Percentiles rank a stretch among this genome's conserved stretches.
Evolutionary conservation across 1,140 invertebrate species (phyloP).

Genomic region (Drosophila novamexicana): DNA sequence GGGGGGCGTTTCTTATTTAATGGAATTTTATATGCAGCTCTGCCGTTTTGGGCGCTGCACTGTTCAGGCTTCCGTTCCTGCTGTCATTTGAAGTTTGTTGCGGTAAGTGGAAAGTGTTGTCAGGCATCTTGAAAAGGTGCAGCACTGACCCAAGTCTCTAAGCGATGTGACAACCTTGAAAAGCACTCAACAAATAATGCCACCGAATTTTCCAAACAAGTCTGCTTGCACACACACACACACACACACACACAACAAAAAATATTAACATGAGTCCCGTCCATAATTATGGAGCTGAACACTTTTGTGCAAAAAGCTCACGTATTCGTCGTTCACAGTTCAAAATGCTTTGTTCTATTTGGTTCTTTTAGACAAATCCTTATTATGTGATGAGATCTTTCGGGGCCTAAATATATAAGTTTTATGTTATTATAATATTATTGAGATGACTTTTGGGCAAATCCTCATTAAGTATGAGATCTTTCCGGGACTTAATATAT

Average conservation of each 20-base stretch:
- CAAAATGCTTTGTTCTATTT: neutral
- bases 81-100: conserved; percentile 33
- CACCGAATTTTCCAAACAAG: neutral
- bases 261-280: conserved; percentile 24
- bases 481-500: neutral
- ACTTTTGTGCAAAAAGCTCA: conserved; percentile 33
- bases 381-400: neutral
- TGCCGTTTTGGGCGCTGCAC: conserved; percentile 21
- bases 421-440: too few relatives aligned
- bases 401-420: neutral
- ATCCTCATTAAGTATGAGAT: too few relatives aligned
- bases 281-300: conserved; percentile 52
- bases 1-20: conserved; percentile 41
- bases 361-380: neutral
- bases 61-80: conserved; percentile 18
- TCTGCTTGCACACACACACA: neutral
- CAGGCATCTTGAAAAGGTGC: conserved; percentile 30
- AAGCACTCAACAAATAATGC: conserved; percentile 73
- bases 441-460: neutral
- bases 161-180: conserved; percentile 65
- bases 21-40: conserved; percentile 41
- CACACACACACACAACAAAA: conserved; percentile 1
- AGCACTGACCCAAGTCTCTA: conserved; percentile 30
- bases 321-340: conserved; percentile 26
- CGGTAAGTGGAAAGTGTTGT: conserved; percentile 69